These are phyloP conservation scores for Tachysurus fulvidraco DNA, from an alignment of 2,113 vertebrate species.

Conservation along the genomic window DNA sequence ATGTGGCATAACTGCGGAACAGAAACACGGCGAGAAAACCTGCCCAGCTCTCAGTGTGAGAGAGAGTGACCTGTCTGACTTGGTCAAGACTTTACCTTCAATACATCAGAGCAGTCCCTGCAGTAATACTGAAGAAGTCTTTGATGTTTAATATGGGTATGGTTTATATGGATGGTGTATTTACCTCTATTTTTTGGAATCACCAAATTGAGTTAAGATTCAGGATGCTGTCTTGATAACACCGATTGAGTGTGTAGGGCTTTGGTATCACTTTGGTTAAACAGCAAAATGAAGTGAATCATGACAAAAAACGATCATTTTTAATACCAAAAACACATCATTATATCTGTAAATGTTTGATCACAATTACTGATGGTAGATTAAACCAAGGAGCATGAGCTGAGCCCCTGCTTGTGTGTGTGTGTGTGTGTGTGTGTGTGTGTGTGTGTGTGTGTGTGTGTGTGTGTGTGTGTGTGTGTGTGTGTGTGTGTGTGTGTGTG, in stretches of 20 bases:
- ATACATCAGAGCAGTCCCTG: slow-evolving; percentile 32
- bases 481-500: neutral
- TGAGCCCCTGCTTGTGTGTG: neutral
- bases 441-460: neutral
- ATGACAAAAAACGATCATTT: neutral
- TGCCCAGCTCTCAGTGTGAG: slow-evolving; percentile 34
- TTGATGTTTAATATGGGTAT: slow-evolving; percentile 38
- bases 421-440: neutral
- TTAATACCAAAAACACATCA: neutral
- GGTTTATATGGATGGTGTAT: slow-evolving; percentile 26
- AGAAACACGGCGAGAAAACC: slow-evolving; percentile 43
- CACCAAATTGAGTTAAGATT: slow-evolving; percentile 13
- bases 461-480: neutral
- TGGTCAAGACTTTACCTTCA: slow-evolving; percentile 41
- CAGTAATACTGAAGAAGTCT: slow-evolving; percentile 19
- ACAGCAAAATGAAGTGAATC: neutral
- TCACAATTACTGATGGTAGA: slow-evolving; percentile 36
- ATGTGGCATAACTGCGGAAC: slow-evolving; percentile 46
- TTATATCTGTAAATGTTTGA: slow-evolving; percentile 16
- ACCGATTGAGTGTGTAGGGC: neutral
- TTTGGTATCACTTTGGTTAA: neutral
- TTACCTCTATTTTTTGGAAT: slow-evolving; percentile 22
- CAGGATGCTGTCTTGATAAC: neutral
- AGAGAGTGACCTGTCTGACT: slow-evolving; percentile 45
- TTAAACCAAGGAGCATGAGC: slow-evolving; percentile 11